Percentiles rank a stretch among this genome's conserved stretches.
phyloP scores from a whole-genome alignment of 2,888 invertebrate species.

The Dysmachus trigonus region DNA sequence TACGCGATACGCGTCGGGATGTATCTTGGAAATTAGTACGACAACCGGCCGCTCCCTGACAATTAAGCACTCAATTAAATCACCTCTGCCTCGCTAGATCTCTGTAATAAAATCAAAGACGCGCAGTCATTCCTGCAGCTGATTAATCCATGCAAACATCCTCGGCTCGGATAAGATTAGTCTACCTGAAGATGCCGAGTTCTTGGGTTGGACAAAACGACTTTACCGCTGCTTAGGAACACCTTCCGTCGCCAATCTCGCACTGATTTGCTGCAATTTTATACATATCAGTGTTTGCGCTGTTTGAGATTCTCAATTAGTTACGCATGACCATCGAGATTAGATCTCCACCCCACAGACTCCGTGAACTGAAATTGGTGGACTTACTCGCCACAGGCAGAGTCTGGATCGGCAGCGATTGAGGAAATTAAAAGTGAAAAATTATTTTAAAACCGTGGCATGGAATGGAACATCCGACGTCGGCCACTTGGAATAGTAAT shows the following conservation, averaged over 20 bases:
- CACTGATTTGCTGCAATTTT: conserved; percentile 34
- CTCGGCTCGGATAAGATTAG: background rate
- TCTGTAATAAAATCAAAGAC: conserved; percentile 19
- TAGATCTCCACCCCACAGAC: background rate
- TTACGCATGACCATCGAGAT: conserved; percentile 26
- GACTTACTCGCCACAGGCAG: background rate
- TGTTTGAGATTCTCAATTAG: conserved; percentile 40
- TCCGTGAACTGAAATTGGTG: background rate
- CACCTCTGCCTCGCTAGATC: background rate
- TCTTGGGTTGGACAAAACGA: background rate
- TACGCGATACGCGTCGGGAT: conserved; percentile 1
- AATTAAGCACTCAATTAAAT: conserved; percentile 42
- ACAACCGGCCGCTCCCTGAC: background rate
- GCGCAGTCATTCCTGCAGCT: conserved; percentile 5
- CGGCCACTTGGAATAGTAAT: background rate
- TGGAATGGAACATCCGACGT: background rate
- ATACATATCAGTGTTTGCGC: conserved; percentile 16
- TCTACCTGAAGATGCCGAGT: background rate
- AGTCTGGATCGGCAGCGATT: background rate
- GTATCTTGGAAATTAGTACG: conserved; percentile 20
- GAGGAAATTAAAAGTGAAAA: conserved; percentile 40
- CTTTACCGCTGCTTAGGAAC: conserved; percentile 36
- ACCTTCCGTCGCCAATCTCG: conserved; percentile 4
- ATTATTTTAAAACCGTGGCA: background rate
- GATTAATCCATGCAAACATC: conserved; percentile 34